These are phyloP conservation scores for Aradophagus sp. DNA, from an alignment of 1,140 invertebrate species.

Conservation along the genomic window DNA sequence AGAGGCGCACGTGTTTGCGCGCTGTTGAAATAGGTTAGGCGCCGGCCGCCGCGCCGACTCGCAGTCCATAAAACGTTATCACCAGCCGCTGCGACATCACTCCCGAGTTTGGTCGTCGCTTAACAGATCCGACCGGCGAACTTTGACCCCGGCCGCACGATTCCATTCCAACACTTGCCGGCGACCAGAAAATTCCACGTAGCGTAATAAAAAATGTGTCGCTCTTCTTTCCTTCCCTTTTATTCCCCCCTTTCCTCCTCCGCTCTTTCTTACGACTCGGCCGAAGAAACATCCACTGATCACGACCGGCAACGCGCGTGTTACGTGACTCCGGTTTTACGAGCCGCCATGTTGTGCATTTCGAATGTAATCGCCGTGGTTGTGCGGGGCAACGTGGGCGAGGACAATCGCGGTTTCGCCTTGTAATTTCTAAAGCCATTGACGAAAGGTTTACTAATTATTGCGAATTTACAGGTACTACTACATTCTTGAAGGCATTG, in stretches of 20 bases:
- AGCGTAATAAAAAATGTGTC: conserved; percentile 22
- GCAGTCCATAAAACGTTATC: conserved; percentile 13
- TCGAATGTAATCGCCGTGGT: conserved; percentile 1
- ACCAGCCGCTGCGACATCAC: conserved; percentile 7
- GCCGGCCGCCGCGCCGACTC: conserved; percentile 20
- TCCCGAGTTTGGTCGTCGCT: conserved; percentile 7
- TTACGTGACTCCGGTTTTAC: conserved; percentile 32
- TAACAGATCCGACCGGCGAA: conserved; percentile 29
- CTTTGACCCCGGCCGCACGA: conserved; percentile 41
- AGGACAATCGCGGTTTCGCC: no score
- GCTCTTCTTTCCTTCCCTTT: no score
- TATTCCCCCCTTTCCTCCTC: no score
- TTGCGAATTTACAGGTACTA: no score
- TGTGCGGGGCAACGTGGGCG: no score
- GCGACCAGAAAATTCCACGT: conserved; percentile 51
- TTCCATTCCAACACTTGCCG: conserved; percentile 27
- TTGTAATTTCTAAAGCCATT: neutral
- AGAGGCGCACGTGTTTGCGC: conserved; percentile 36
- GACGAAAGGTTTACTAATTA: neutral
- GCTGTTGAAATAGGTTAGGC: conserved; percentile 29
- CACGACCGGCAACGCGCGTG: conserved; percentile 22
- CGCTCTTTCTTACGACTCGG: conserved; percentile 11
- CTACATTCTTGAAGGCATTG: no score
- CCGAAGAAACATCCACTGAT: conserved; percentile 34
- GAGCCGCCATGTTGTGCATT: conserved; percentile 43